Conservation (phyloP, 2,113 vertebrate genomes). For the Cololabis saira region DNA sequence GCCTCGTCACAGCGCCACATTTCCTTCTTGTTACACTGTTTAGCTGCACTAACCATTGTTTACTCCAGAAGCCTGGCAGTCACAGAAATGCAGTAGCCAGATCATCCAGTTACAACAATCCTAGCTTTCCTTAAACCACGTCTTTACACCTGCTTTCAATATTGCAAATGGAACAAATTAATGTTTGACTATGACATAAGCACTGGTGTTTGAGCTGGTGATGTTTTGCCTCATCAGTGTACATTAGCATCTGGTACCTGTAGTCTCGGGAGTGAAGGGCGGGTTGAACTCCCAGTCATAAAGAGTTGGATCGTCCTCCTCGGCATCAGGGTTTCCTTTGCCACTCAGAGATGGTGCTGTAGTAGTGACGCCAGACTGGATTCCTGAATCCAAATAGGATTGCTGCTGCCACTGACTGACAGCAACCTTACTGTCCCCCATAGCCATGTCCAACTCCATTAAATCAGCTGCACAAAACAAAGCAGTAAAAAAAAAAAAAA, state of each 20-base stretch:
- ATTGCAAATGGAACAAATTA: too few relatives aligned
- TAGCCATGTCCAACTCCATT: conserved; percentile 99
- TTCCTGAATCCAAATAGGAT: conserved; percentile 97
- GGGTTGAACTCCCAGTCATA: conserved; percentile 98
- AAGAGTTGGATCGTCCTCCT: conserved; percentile 93
- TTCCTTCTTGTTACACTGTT: too few relatives aligned
- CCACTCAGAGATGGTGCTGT: conserved; percentile 96
- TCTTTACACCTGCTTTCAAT: too few relatives aligned
- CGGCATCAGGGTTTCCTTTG: conserved; percentile 96
- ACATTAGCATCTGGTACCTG: conserved; percentile 82
- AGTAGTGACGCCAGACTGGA: conserved; percentile 98
- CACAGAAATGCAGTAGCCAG: neutral
- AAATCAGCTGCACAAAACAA: conserved; percentile 87
- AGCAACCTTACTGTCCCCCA: conserved; percentile 97
- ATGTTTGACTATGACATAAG: neutral
- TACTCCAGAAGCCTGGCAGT: neutral
- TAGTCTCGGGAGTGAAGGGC: conserved; percentile 94
- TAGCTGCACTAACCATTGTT: neutral
- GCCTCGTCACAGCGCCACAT: neutral
- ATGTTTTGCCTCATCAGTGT: neutral
- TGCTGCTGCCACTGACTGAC: conserved; percentile 99
- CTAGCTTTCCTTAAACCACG: too few relatives aligned
- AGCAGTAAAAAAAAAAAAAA: neutral
- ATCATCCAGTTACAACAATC: neutral
- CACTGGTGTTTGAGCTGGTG: neutral